Evolutionary conservation across 2,797 vertebrate genomes (phyloP), one percentile per base, ranked within the genome.

Genomic region (Poeciliopsis turneri): DNA sequence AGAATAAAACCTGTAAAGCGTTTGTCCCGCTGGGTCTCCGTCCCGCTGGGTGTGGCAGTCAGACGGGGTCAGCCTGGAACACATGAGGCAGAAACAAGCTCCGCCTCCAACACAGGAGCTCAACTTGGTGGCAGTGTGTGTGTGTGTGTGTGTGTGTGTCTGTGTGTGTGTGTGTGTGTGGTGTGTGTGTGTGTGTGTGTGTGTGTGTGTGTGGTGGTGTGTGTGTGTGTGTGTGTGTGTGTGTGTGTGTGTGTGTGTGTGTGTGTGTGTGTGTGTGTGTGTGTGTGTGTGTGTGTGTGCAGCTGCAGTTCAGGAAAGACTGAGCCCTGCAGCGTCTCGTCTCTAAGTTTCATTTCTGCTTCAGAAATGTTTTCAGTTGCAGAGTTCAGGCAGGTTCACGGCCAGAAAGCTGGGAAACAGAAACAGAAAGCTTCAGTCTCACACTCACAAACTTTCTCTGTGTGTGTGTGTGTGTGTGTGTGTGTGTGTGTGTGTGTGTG

Each of bases 401-500:
- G 15, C 33, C 30, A 20, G 57, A 10, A 33, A 47, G 78, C 51
- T 43, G 69, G 46, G 85, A 84, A 86, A 83, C 39, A 80, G 81
- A 82, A 82, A 90, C 85, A 88, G 79, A 87, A 87, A 64, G 66
- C 20, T 15, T 64, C 83, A 88, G 72, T 82, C 1, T 1, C 45
- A 59, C 59, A 39, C 82, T 45, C 74, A 84, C 78, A 45, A 39
- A 25, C 10, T 43, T 30, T 59, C 53, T 57, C 64, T 64, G 36
- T 75, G 68, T 57, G 53, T 16, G 15, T 4, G 45, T 46, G 45
- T 46, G 12, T 4, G 45, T 46, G 45, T 78, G 61, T 53, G 53
- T 78, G 51, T 15, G 45, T 46, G 45, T 12, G 43, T 2, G 51
- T 64, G 57, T 30, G 74, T 61, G 53, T 46, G 15, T 57, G 69